Percentiles rank a stretch among this genome's conserved stretches.
phyloP scores from a whole-genome alignment of 1,140 invertebrate genomes.

The Sycophila sp. region DNA sequence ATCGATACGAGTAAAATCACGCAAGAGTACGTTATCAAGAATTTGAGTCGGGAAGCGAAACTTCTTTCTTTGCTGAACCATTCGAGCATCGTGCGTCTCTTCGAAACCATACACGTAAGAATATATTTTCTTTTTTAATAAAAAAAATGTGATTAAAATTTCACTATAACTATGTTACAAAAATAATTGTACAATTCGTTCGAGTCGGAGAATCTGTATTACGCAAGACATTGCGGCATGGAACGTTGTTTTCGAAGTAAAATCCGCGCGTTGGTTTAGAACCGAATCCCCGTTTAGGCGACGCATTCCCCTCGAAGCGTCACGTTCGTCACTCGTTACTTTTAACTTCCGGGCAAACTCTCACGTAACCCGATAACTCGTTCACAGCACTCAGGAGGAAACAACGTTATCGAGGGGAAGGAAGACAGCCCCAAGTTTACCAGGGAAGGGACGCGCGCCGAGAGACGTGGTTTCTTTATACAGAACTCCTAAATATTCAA shows the following conservation, averaged over 20 bases:
- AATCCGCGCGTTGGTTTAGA: too few species aligned
- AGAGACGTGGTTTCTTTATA: neutral
- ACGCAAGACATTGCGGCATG: too few species aligned
- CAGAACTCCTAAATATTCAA: neutral
- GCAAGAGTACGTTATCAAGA: constrained; percentile 74
- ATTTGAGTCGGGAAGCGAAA: constrained; percentile 74
- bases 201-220: too few species aligned
- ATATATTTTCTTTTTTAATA: neutral
- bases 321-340: too few species aligned
- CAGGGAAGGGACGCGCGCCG: too few species aligned
- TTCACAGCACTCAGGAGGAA: neutral
- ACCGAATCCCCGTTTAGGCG: too few species aligned
- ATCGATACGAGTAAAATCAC: constrained; percentile 74
- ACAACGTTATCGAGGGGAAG: neutral
- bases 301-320: too few species aligned
- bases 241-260: too few species aligned
- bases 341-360: neutral
- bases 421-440: too few species aligned
- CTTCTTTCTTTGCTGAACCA: constrained; percentile 74
- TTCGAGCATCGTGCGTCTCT: constrained; percentile 74
- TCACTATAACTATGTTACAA: too few species aligned
- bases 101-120: constrained; percentile 75
- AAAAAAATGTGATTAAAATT: too few species aligned
- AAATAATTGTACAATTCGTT: too few species aligned
- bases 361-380: neutral